Conservation (phyloP, 2,113 vertebrate species). For the Chrysemys picta region DNA sequence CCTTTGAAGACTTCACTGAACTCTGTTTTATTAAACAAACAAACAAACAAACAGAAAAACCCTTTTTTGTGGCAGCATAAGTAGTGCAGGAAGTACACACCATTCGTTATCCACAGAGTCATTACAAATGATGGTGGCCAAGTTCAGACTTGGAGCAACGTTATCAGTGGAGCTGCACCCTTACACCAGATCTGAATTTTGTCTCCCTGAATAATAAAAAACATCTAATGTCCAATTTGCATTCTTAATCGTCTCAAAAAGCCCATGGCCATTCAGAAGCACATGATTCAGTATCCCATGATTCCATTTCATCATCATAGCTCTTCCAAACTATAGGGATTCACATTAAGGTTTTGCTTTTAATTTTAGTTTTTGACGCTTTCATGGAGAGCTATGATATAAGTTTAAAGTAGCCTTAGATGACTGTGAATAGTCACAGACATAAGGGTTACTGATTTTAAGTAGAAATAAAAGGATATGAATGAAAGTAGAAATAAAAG, state of each 20-base stretch:
- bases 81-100: background rate
- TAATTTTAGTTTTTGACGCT: background rate
- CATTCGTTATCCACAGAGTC: background rate
- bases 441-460: background rate
- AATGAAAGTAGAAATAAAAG: background rate
- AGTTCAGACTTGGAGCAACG: background rate
- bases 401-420: background rate
- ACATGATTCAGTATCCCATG: background rate
- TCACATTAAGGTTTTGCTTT: background rate
- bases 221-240: background rate
- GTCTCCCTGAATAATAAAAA: background rate
- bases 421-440: background rate
- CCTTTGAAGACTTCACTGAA: background rate
- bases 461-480: background rate
- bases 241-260: background rate
- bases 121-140: background rate
- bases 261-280: accelerated
- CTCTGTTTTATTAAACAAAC: background rate
- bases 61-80: background rate
- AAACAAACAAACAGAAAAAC: too few species aligned
- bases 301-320: background rate
- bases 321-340: background rate
- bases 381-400: background rate
- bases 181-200: background rate
- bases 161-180: background rate